Evolutionary conservation across 2,888 invertebrate species (phyloP).

Genomic region (Boloria selene): DNA sequence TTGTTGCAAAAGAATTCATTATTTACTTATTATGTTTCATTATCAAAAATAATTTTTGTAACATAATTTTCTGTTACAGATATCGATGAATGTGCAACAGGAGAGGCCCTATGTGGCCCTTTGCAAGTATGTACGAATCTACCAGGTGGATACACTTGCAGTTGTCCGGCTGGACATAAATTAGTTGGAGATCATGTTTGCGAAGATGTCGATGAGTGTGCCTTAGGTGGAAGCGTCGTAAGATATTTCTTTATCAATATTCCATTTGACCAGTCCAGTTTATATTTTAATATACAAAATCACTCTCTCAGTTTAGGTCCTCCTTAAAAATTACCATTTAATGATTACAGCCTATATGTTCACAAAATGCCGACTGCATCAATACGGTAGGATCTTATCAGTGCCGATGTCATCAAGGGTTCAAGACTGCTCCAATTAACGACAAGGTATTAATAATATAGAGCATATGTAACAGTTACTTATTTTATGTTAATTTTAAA

Average conservation of each 20-base stretch:
- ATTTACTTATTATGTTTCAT: not conserved
- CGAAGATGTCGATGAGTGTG: slow-evolving; percentile 94
- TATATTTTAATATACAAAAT: not conserved
- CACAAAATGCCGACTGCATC: slow-evolving; percentile 71
- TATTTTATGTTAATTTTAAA: not conserved
- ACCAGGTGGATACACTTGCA: slow-evolving; percentile 89
- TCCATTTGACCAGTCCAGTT: not conserved
- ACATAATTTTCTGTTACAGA: slow-evolving; percentile 76
- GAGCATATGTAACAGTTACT: not conserved
- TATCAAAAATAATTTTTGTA: not conserved
- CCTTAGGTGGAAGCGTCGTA: slow-evolving; percentile 42
- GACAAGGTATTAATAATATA: slow-evolving; percentile 62
- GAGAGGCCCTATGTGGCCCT: slow-evolving; percentile 88
- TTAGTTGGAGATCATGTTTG: slow-evolving; percentile 83
- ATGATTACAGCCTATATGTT: slow-evolving; percentile 64
- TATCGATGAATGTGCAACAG: slow-evolving; percentile 91
- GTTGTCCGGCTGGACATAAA: slow-evolving; percentile 87
- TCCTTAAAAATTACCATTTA: not conserved
- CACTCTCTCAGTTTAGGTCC: too few relatives aligned
- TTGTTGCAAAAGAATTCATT: not conserved
- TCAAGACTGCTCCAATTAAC: slow-evolving; percentile 68
- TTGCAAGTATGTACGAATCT: slow-evolving; percentile 92
- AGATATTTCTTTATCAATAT: not conserved
- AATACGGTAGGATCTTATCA: slow-evolving; percentile 76
- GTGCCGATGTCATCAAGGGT: slow-evolving; percentile 72